Evolutionary conservation across 2,113 vertebrate species (phyloP), one percentile per base, ranked within the genome.

Genomic region (Ophiodon elongatus): DNA sequence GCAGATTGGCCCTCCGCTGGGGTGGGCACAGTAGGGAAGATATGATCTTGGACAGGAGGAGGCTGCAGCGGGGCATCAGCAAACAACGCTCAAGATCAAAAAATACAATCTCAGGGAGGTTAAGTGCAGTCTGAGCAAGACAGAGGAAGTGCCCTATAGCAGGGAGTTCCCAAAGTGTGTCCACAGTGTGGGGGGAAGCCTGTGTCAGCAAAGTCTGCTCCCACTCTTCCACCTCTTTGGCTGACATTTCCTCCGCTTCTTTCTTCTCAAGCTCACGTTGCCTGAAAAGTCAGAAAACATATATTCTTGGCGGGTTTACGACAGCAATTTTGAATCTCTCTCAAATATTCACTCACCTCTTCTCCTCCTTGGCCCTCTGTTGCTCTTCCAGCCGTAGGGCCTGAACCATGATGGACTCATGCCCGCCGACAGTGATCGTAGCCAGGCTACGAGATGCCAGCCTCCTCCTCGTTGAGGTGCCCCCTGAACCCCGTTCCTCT

Each of bases 131-230:
- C 86, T 99, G 98, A 60, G 98, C 98, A 91, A 99, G 96, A 92
- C 98, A 99, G 85, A 99, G 97, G 80, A 99, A 99, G 94, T 99
- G 98, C 19, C 98, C 98, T 65, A 99, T 97, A 74, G 98, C 97
- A 85, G 98, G 98, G 74, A 99, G 97, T 92, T 99, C 98, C 98
- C 98, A 99, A 93, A 98, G 95, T 54, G 95, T 97, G 83, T 96
- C 95, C 92, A 99, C 95, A 15, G 93, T 94, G 76, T 96, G 93
- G 37, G 97, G 97, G 69, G 94, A 94, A 60, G 98, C 97, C 92
- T 97, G 95, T 67, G 96, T 96, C 62, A 98, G 92, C 80, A 99
- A 94, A 70, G 87, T 95, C 73, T 93, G 95, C 92, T 99, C 98
- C 98, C 98, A 99, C 83, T 99, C 97, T 90, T 98, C 98, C 79